Percentiles rank a stretch among this genome's conserved stretches.
phyloP scores from a whole-genome alignment of 2,113 vertebrate species.

The Arizona elegans region DNA sequence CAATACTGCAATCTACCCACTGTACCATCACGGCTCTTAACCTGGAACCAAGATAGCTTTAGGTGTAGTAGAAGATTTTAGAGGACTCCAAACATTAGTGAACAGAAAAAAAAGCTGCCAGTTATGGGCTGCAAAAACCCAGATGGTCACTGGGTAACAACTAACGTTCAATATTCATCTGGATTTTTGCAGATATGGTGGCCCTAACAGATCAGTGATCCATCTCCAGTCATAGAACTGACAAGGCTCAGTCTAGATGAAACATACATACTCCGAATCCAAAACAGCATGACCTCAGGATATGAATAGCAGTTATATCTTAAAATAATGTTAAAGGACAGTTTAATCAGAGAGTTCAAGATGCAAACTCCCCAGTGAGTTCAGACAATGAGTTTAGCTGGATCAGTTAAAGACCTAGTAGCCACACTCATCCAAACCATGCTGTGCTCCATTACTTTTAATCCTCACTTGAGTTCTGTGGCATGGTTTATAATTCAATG shows the following conservation, averaged over 20 bases:
- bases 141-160: not conserved
- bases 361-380: not conserved
- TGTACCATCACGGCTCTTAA: not conserved
- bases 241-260: not conserved
- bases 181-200: not conserved
- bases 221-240: not conserved
- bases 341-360: not conserved
- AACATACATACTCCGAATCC: not conserved
- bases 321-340: not conserved
- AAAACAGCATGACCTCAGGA: not conserved
- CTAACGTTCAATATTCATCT: not conserved
- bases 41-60: not conserved
- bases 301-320: not conserved
- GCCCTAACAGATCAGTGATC: not conserved
- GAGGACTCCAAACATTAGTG: not conserved
- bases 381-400: not conserved
- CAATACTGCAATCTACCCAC: no score
- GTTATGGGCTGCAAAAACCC: not conserved
- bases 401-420: not conserved
- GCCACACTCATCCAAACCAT: not conserved
- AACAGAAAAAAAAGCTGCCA: not conserved
- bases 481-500: not conserved
- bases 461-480: not conserved
- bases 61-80: not conserved
- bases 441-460: not conserved